Evolutionary conservation across 2,888 invertebrate species (phyloP).

Genomic region (Caenorhabditis angaria): DNA sequence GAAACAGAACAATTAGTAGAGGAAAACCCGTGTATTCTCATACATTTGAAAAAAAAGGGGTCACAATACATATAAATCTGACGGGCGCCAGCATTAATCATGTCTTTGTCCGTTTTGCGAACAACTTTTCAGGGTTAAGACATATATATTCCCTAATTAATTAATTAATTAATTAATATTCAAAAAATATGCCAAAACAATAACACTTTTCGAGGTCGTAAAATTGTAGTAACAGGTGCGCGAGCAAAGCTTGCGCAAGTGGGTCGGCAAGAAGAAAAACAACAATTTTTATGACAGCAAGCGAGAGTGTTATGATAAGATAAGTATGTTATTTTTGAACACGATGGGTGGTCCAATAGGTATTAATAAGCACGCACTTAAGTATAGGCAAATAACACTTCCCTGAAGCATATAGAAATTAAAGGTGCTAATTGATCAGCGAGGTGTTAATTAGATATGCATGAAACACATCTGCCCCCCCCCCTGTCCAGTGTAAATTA

Average conservation of each 20-base stretch:
- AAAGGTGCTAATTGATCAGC: slow-evolving; percentile 5
- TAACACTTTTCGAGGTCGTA: neutral
- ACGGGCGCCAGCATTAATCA: neutral
- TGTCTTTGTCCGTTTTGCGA: slow-evolving; percentile 4
- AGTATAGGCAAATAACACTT: neutral
- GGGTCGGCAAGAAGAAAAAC: neutral
- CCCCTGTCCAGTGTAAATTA: too few species aligned
- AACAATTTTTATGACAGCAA: neutral
- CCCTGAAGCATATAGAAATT: neutral
- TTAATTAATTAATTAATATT: neutral
- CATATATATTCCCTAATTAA: too few species aligned
- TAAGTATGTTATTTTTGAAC: neutral
- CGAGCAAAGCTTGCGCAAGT: neutral
- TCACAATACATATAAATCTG: neutral
- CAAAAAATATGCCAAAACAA: neutral
- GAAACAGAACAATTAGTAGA: neutral
- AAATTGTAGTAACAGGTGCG: slow-evolving; percentile 1
- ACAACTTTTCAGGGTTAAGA: too few species aligned
- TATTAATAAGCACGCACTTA: neutral
- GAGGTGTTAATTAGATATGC: neutral
- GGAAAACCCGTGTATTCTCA: neutral
- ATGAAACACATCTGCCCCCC: slow-evolving; percentile 2
- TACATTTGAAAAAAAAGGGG: neutral
- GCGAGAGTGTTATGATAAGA: neutral
- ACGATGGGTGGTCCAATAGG: neutral